Percentiles rank a stretch among this genome's conserved stretches.
Evolutionary conservation across 2,888 invertebrate genomes (phyloP).

Genomic region (Sphaeridia pumilis): DNA sequence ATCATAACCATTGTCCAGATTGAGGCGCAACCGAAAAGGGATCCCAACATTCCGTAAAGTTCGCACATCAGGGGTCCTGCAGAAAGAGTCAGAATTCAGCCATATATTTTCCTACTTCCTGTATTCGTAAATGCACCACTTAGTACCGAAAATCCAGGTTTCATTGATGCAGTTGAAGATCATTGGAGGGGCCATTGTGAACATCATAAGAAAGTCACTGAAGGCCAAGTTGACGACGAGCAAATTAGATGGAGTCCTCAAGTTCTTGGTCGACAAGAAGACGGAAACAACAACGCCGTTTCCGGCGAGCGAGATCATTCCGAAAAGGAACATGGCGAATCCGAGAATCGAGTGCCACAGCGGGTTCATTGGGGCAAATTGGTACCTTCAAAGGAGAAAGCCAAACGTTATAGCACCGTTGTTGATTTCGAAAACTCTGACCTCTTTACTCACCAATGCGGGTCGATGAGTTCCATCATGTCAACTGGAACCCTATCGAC

Average conservation of each 20-base stretch:
- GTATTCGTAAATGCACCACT: not conserved
- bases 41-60: conserved; percentile 74
- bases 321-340: conserved; percentile 63
- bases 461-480: conserved; percentile 62
- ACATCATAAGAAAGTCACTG: conserved; percentile 83
- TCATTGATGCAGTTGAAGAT: conserved; percentile 72
- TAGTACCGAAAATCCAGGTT: conserved; percentile 52
- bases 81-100: too few relatives aligned
- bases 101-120: conserved; percentile 30
- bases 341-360: conserved; percentile 74
- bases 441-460: conserved; percentile 42
- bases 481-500: conserved; percentile 68
- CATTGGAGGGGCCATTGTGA: conserved; percentile 67
- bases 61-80: conserved; percentile 71
- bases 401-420: too few relatives aligned
- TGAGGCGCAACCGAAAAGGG: conserved; percentile 76
- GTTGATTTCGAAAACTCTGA: too few relatives aligned
- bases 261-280: conserved; percentile 57
- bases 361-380: conserved; percentile 78
- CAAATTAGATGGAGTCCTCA: conserved; percentile 82
- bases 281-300: conserved; percentile 60
- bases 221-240: conserved; percentile 83
- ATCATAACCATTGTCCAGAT: conserved; percentile 77
- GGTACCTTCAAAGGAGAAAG: conserved; percentile 55
- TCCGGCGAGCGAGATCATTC: conserved; percentile 55